Conservation (phyloP, 2,113 vertebrate genomes). For the Nesoenas mayeri region DNA sequence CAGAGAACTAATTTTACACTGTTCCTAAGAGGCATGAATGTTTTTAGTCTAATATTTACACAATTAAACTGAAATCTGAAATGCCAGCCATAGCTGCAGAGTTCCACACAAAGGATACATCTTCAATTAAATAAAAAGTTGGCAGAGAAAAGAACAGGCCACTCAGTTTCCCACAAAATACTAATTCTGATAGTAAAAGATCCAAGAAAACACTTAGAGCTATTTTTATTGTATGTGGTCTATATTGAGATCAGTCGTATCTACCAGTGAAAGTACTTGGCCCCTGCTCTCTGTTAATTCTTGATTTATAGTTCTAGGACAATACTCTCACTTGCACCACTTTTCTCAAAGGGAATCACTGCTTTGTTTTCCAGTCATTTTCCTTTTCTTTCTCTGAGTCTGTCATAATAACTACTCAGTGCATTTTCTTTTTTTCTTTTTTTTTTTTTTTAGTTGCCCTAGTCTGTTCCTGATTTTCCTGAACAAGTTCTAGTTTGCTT, state of each 20-base stretch:
- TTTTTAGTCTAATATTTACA: background rate
- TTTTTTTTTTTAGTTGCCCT: background rate
- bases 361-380: background rate
- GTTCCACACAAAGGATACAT: background rate
- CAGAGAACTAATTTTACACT: background rate
- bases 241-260: background rate
- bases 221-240: background rate
- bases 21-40: background rate
- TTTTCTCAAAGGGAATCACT: background rate
- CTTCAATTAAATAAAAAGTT: background rate
- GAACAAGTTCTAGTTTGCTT: background rate
- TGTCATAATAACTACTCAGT: background rate
- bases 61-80: background rate
- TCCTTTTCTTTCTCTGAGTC: background rate
- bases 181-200: background rate
- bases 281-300: background rate
- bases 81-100: background rate
- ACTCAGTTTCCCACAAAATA: background rate
- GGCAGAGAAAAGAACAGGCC: background rate
- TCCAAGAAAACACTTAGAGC: background rate
- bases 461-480: background rate
- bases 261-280: background rate
- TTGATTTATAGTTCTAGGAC: background rate
- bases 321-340: background rate
- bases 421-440: background rate